Evolutionary conservation across 2,113 vertebrate genomes (phyloP).

Genomic region (Gadus macrocephalus): DNA sequence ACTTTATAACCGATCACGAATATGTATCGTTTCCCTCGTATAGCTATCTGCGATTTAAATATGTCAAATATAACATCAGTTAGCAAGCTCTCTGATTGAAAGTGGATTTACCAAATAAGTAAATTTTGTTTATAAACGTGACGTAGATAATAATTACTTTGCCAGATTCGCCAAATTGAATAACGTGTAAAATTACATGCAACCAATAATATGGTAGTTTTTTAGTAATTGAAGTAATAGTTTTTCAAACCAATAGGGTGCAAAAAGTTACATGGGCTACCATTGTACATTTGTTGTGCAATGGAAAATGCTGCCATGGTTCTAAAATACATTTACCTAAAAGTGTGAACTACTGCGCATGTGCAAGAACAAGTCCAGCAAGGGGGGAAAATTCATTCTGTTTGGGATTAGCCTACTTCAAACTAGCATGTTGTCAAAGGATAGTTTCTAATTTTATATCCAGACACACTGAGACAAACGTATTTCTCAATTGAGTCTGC

Average conservation of each 20-base stretch:
- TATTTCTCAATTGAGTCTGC: background rate
- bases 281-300: too few species aligned
- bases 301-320: conserved; percentile 35
- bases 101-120: conserved; percentile 43
- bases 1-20: background rate
- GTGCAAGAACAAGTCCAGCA: background rate
- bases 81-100: conserved; percentile 29
- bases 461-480: background rate
- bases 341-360: conserved; percentile 30
- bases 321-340: background rate
- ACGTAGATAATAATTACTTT: conserved; percentile 17
- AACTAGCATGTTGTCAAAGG: conserved; percentile 28
- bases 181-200: too few species aligned
- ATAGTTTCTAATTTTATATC: background rate
- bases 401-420: background rate
- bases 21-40: background rate
- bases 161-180: conserved; percentile 42
- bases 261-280: too few species aligned
- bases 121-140: conserved; percentile 57
- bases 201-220: too few species aligned
- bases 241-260: too few species aligned
- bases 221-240: too few species aligned
- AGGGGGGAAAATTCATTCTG: conserved; percentile 51
- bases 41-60: background rate
- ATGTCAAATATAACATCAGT: conserved; percentile 22